Evolutionary conservation across 37 sponge, comb jelly and placozoan genomes (phyloP).

Genomic region (Spongia lamella): DNA sequence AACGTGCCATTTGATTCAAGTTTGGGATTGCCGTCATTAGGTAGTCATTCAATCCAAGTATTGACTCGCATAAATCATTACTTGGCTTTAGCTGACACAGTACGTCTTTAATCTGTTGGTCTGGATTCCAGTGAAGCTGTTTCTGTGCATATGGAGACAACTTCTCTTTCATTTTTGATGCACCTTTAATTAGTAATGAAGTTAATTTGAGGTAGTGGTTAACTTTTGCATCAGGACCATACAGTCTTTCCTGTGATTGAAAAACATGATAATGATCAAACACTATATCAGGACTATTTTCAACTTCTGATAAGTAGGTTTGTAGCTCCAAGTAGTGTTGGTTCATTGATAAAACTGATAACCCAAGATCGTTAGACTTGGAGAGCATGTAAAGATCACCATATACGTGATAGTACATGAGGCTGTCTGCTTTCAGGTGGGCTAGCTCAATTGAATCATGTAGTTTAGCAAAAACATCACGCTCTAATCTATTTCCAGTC

Average conservation of each 20-base stretch:
- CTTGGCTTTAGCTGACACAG: constrained; percentile 28
- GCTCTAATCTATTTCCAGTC: constrained; percentile 41
- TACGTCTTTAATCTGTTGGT: neutral
- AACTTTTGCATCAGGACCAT: neutral
- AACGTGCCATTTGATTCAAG: constrained; percentile 31
- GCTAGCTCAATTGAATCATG: constrained; percentile 24
- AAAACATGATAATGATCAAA: constrained; percentile 35
- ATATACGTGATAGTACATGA: constrained; percentile 43
- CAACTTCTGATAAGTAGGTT: constrained; percentile 1
- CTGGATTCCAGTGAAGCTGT: constrained; percentile 56
- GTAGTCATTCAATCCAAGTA: constrained; percentile 40
- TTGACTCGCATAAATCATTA: constrained; percentile 38
- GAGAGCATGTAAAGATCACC: constrained; percentile 46
- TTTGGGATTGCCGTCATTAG: constrained; percentile 38
- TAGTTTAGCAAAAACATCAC: constrained; percentile 27
- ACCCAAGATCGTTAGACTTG: constrained; percentile 36
- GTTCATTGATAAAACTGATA: constrained; percentile 32
- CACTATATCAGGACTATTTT: constrained; percentile 6
- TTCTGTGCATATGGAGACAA: constrained; percentile 41
- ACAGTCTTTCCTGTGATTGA: constrained; percentile 28
- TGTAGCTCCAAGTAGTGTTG: constrained; percentile 32
- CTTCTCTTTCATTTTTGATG: constrained; percentile 38
- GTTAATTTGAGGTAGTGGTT: constrained; percentile 30
- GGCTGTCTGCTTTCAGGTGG: constrained; percentile 26
- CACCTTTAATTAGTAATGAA: constrained; percentile 19